A percentile compares a stretch with the other conserved stretches of the same genome.
Evolutionary conservation across 2,888 invertebrate species (phyloP).

Genomic region (Ochropacha duplaris): DNA sequence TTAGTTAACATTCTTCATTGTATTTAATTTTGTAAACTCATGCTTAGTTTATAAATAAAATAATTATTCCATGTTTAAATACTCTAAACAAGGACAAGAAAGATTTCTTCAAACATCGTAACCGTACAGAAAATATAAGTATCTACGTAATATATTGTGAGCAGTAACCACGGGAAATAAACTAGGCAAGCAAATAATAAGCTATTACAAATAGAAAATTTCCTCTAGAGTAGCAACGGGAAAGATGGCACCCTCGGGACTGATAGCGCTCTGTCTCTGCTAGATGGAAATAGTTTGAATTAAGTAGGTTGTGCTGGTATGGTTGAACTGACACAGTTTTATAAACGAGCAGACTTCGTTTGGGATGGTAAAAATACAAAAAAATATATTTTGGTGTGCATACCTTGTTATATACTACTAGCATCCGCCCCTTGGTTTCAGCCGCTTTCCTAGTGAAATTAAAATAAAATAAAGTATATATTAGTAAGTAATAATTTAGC

Average conservation of each 20-base stretch:
- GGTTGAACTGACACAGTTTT: not conserved
- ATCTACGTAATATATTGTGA: conserved; percentile 8
- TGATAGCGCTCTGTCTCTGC: conserved; percentile 10
- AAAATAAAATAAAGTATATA: too few relatives aligned
- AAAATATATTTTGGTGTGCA: not conserved
- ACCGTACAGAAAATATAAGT: not conserved
- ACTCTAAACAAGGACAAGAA: not conserved
- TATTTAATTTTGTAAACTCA: too few relatives aligned
- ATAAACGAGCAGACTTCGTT: not conserved
- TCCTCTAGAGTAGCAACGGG: conserved; percentile 13
- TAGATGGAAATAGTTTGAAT: conserved; percentile 12
- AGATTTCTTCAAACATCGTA: not conserved
- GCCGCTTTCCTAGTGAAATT: too few relatives aligned
- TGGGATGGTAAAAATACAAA: not conserved
- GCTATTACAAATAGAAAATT: conserved; percentile 44
- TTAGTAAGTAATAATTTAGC: too few relatives aligned
- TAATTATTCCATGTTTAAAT: too few relatives aligned
- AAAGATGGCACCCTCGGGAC: conserved; percentile 29
- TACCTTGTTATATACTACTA: too few relatives aligned
- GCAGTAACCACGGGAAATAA: conserved; percentile 25
- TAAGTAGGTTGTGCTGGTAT: not conserved
- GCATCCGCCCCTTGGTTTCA: too few relatives aligned
- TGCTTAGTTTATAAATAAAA: too few relatives aligned
- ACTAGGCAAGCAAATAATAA: conserved; percentile 41
- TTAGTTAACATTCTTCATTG: too few relatives aligned